Conservation (phyloP, 2,113 vertebrate genomes). For the Leucoraja erinaceus region DNA sequence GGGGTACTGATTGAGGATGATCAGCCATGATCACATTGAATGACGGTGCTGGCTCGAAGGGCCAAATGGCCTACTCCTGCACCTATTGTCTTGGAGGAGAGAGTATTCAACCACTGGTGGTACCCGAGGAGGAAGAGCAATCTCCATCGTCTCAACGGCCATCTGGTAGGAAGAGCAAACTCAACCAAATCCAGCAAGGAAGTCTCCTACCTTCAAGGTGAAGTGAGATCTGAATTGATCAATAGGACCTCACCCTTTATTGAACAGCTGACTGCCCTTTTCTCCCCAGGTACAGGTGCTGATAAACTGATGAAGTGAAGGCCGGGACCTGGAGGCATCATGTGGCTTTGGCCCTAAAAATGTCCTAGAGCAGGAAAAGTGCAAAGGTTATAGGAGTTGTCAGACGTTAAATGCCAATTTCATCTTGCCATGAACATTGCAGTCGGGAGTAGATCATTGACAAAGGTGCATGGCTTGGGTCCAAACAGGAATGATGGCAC, state of each 20-base stretch:
- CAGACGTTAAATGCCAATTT: not conserved
- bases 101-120: not conserved
- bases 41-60: too few species aligned
- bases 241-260: constrained; percentile 68
- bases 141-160: not conserved
- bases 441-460: not conserved
- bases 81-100: too few species aligned
- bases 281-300: constrained; percentile 80
- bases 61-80: too few species aligned
- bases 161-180: not conserved
- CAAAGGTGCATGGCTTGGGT: not conserved
- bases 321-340: constrained; percentile 53
- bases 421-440: not conserved
- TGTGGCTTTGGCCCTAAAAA: constrained; percentile 64
- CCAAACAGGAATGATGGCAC: too few species aligned
- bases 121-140: not conserved
- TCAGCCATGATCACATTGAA: too few species aligned
- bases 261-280: constrained; percentile 59
- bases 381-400: not conserved
- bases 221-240: not conserved
- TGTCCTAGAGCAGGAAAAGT: constrained; percentile 58
- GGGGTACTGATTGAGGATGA: too few species aligned
- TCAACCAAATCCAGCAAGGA: not conserved
- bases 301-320: constrained; percentile 77
- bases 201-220: not conserved